Evolutionary conservation across 1,140 invertebrate species (phyloP).

Genomic region (Nixonia krombeini): DNA sequence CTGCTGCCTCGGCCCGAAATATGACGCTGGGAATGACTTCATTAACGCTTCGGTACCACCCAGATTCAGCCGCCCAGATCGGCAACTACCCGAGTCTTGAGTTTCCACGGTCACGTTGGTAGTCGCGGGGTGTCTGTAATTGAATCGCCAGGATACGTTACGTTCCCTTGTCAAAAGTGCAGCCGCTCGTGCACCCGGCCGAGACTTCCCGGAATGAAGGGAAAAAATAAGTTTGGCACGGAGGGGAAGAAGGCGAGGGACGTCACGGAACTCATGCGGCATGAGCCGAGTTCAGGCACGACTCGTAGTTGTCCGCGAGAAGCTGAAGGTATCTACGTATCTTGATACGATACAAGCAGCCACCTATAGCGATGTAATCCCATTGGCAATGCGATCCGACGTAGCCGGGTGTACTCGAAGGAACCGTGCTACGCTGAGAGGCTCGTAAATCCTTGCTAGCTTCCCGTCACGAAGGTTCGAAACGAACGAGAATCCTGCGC

Average conservation of each 20-base stretch:
- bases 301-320: slow-evolving; percentile 55
- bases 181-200: slow-evolving; percentile 13
- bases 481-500: slow-evolving; percentile 57
- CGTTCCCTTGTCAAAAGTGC: slow-evolving; percentile 15
- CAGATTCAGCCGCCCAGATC: too few species aligned
- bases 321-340: slow-evolving; percentile 61
- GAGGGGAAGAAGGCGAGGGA: slow-evolving; percentile 33
- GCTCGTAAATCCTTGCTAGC: slow-evolving; percentile 68
- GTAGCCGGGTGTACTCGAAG: slow-evolving; percentile 58
- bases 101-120: too few species aligned
- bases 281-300: slow-evolving; percentile 62
- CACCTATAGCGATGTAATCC: slow-evolving; percentile 67
- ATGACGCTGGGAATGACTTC: slow-evolving; percentile 63
- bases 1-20: neutral
- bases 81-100: too few species aligned
- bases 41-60: too few species aligned
- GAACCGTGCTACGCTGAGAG: slow-evolving; percentile 63
- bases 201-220: slow-evolving; percentile 55
- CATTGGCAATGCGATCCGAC: slow-evolving; percentile 67
- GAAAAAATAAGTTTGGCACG: slow-evolving; percentile 54
- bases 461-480: slow-evolving; percentile 60
- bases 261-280: slow-evolving; percentile 70
- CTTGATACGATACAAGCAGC: slow-evolving; percentile 65
- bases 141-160: slow-evolving; percentile 50
- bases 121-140: slow-evolving; percentile 38